phyloP scores from a whole-genome alignment of 1,140 invertebrate genomes.

The Platorchestia sp. region DNA sequence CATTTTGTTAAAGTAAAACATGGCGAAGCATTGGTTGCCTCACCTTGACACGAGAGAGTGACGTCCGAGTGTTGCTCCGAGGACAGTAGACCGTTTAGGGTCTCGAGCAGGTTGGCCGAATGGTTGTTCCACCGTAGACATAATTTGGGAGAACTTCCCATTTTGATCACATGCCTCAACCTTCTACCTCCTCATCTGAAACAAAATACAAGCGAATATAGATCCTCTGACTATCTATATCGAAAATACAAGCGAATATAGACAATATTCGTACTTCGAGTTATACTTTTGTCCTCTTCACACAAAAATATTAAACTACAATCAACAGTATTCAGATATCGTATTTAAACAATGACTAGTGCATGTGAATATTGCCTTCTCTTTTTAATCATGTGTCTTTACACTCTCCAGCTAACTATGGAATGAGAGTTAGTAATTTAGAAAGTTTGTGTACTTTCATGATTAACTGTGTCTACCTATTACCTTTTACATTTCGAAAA shows the following conservation, averaged over 20 bases:
- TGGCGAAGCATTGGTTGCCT: neutral
- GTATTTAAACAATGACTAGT: no score
- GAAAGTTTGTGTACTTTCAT: neutral
- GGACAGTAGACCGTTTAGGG: constrained; percentile 69
- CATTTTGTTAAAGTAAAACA: neutral
- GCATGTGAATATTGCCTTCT: no score
- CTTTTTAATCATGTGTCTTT: neutral
- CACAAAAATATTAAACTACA: neutral
- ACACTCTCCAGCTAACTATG: neutral
- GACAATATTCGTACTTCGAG: neutral
- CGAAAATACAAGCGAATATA: constrained; percentile 45
- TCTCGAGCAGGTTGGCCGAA: constrained; percentile 70
- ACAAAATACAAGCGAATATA: constrained; percentile 55
- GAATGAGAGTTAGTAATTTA: neutral
- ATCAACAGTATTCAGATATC: no score
- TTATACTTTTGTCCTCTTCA: neutral
- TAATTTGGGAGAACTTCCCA: constrained; percentile 70
- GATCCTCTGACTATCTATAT: no score
- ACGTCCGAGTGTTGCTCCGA: constrained; percentile 67
- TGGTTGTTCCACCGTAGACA: constrained; percentile 72
- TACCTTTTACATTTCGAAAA: neutral
- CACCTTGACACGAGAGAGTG: constrained; percentile 66
- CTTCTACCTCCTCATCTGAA: constrained; percentile 44
- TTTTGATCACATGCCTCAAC: constrained; percentile 61
- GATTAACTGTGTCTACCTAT: neutral